These are phyloP conservation scores for Hyposmocoma kahamanoa DNA, from an alignment of 1,140 invertebrate genomes.

Conservation along the genomic window DNA sequence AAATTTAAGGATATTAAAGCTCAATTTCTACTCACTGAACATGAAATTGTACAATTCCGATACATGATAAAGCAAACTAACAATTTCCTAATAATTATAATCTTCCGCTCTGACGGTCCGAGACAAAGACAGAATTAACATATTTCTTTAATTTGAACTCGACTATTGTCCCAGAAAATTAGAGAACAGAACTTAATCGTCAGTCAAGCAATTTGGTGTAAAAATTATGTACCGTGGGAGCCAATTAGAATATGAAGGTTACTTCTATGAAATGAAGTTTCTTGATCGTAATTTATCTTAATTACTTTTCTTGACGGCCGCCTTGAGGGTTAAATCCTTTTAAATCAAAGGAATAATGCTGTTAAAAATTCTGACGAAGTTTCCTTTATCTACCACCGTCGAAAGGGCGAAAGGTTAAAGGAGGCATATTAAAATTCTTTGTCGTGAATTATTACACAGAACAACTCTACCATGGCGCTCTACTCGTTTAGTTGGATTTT, in stretches of 20 bases:
- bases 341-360: too few relatives aligned
- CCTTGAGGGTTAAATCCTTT: constrained; percentile 16
- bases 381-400: too few relatives aligned
- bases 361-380: too few relatives aligned
- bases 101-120: constrained; percentile 50
- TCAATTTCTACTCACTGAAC: too few relatives aligned
- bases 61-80: too few relatives aligned
- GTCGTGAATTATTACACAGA: too few relatives aligned
- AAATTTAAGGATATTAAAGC: too few relatives aligned
- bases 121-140: constrained; percentile 58
- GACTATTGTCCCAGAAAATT: constrained; percentile 59
- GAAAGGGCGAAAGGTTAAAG: too few relatives aligned
- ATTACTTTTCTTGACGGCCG: constrained; percentile 43
- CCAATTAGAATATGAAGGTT: constrained; percentile 31
- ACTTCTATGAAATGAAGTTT: constrained; percentile 16
- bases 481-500: too few relatives aligned
- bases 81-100: constrained; percentile 57
- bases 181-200: constrained; percentile 45
- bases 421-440: too few relatives aligned
- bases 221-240: constrained; percentile 40
- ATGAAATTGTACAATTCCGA: too few relatives aligned
- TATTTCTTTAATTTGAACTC: constrained; percentile 52
- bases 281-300: constrained; percentile 46
- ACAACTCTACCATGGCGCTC: too few relatives aligned
- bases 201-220: constrained; percentile 42